These are phyloP conservation scores for Notamacropus eugenii DNA, from an alignment of 2,797 vertebrate species.

Conservation along the genomic window DNA sequence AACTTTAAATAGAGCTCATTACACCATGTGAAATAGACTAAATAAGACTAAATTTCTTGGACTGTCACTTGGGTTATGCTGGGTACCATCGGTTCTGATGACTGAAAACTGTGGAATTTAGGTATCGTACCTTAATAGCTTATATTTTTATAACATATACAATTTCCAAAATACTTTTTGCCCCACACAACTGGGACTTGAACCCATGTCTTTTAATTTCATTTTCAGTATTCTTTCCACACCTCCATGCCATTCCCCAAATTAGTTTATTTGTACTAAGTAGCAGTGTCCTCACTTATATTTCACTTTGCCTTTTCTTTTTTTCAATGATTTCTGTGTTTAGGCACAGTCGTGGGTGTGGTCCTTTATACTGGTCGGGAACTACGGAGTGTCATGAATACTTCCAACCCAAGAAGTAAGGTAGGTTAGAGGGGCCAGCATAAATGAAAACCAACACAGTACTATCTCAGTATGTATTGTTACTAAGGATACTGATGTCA, in stretches of 20 bases:
- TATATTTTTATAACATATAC: neutral
- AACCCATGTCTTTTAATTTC: neutral
- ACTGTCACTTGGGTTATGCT: neutral
- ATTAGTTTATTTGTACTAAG: fast-evolving
- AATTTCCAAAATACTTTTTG: neutral
- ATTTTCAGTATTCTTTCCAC: neutral
- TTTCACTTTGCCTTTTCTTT: neutral
- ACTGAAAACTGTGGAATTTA: neutral
- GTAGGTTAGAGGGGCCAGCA: constrained; percentile 80
- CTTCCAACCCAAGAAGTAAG: constrained; percentile 97
- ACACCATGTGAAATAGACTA: neutral
- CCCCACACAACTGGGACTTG: neutral
- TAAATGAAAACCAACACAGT: neutral
- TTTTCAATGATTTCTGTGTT: neutral
- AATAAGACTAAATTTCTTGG: neutral
- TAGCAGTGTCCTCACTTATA: fast-evolving
- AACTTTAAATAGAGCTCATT: neutral
- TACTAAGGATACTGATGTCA: neutral
- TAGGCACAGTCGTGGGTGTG: constrained; percentile 96
- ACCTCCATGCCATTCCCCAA: too few relatives aligned
- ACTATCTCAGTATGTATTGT: neutral
- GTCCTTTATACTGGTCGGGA: constrained; percentile 99
- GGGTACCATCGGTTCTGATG: neutral
- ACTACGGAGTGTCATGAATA: constrained; percentile 98
- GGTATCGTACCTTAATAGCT: neutral